Conservation (phyloP, 2,113 vertebrate species). For the Lophochroa leadbeateri region DNA sequence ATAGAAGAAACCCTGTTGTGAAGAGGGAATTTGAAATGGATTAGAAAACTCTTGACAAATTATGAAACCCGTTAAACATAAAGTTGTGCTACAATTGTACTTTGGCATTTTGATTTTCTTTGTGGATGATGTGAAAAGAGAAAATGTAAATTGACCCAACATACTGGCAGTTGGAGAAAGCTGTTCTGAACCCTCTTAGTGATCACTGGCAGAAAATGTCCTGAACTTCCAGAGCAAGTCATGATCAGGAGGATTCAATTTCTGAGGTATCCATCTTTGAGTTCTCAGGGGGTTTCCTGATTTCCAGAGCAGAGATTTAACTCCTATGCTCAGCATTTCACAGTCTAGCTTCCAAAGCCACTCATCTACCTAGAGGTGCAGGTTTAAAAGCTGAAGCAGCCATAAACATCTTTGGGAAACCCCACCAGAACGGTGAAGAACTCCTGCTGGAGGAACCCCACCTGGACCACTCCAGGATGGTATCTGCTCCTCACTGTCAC, state of each 20-base stretch:
- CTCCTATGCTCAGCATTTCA: background rate
- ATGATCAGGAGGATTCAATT: background rate
- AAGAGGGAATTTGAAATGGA: background rate
- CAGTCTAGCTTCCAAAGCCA: background rate
- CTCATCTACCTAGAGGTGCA: background rate
- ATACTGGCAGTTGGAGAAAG: background rate
- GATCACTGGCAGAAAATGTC: background rate
- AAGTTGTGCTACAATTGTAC: background rate
- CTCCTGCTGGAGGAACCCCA: background rate
- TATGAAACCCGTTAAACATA: background rate
- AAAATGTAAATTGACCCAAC: background rate
- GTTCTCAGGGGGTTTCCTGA: background rate
- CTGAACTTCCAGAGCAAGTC: background rate
- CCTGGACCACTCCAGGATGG: fast-evolving
- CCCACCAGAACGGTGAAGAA: fast-evolving
- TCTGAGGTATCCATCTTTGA: background rate
- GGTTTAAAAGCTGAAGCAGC: background rate
- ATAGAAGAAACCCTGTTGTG: background rate
- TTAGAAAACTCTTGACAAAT: constrained; percentile 8
- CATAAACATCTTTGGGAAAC: background rate
- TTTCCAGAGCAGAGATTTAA: background rate
- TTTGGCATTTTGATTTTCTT: background rate
- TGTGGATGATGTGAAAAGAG: background rate
- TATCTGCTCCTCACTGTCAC: background rate
- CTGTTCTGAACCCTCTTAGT: background rate